Base-by-base conservation (phyloP, 37 sponge, comb jelly and placozoan genomes). In the Hexactinellida sp. region DNA sequence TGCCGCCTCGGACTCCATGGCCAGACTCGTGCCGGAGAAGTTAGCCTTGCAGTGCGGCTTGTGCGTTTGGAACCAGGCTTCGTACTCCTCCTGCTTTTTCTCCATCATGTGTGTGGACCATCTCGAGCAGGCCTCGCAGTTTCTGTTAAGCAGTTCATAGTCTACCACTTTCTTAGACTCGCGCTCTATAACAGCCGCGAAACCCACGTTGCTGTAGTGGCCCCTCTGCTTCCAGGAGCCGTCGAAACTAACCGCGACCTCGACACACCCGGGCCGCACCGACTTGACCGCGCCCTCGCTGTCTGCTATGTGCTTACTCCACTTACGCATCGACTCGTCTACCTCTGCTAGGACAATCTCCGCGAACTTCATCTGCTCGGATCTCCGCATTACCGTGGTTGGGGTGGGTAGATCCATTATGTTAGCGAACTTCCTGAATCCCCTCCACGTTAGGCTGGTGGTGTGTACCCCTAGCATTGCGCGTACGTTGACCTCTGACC, bases 111-210 rank as follows among this genome's bases (percentile, higher is more conserved):
- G 7, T 21, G 36, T 30, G 16, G 84, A 0, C 39, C 39, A 38
- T 28, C n/a, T 16, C 24, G 47, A 7, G 34, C 84, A 84, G 0
- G 1, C 16, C 0, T 13, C 1, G 1, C 84, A 84, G 47, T 25
- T 84, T 39, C 39, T 84, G 84, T 7, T 84, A 0, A 37, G 39
- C 32, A 85, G 36, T 30, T 85, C 37, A 19, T 47, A 85, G 54
- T 83, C 83, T 16, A 87, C 87, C 0, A 54, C 39, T 23, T 63
- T 63, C 30, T n/a, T 10, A 1, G 76, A 63, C 34, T 32, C 13
- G 5, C 76, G 25, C 13, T 63, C 76, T 63, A 63, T 63, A 7
- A 63, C 76, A 7, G 76, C 76, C 5, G 76, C 76, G 30, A 63
- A 41, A 63, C 76, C 76, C 3, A 63, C 76, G 13, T 63, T 63